Conservation (phyloP, 2,113 vertebrate genomes). For the Taxidea taxus region DNA sequence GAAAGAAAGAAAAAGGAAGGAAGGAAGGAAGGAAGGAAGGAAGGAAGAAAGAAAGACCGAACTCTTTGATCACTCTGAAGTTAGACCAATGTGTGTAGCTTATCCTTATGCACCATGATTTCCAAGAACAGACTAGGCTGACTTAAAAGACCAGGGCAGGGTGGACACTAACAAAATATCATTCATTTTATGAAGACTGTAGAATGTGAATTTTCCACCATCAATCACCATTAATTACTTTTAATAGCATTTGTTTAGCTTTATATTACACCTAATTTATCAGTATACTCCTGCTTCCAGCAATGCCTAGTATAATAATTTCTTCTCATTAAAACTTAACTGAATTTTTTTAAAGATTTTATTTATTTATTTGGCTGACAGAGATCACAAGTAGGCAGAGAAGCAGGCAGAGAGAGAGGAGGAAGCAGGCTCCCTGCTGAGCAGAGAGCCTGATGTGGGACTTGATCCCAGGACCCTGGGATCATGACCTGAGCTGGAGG, state of each 20-base stretch:
- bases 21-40: neutral
- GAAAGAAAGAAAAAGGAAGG: neutral
- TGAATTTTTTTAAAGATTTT: too few species aligned
- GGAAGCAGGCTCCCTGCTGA: too few species aligned
- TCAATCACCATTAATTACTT: neutral
- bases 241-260: neutral
- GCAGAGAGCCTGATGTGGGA: too few species aligned
- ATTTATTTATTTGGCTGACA: too few species aligned
- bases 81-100: neutral
- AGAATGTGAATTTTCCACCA: neutral
- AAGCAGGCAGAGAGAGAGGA: too few species aligned
- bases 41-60: neutral
- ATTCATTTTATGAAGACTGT: neutral
- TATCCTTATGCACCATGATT: neutral
- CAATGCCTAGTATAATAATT: neutral
- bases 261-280: neutral
- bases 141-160: neutral
- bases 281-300: neutral
- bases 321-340: neutral
- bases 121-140: neutral
- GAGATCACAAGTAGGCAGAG: too few species aligned
- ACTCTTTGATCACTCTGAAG: neutral
- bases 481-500: too few species aligned
- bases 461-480: too few species aligned
- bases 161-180: neutral